Evolutionary conservation across 2,113 vertebrate species (phyloP).

Genomic region (Hemichromis elongatus): DNA sequence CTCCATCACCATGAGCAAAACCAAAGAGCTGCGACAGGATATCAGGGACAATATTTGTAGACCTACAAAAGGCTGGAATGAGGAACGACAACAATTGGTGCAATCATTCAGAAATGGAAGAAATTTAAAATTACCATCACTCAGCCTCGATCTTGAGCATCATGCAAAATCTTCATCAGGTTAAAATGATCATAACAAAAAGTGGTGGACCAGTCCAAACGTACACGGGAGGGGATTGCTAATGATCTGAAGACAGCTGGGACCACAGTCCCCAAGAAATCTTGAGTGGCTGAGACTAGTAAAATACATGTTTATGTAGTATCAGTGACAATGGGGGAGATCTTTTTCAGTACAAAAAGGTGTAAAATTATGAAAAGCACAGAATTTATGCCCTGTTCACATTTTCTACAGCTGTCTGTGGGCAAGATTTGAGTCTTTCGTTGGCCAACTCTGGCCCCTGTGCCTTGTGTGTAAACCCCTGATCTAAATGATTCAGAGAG

Average conservation of each 20-base stretch:
- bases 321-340: not conserved
- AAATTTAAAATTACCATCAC: not conserved
- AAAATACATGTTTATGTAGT: not conserved
- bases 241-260: not conserved
- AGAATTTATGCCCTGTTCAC: not conserved
- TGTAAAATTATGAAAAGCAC: not conserved
- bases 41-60: not conserved
- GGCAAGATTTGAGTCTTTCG: not conserved
- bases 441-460: accelerated
- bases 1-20: accelerated
- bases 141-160: not conserved
- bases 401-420: not conserved
- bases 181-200: not conserved
- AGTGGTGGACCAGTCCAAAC: not conserved
- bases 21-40: not conserved
- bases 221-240: not conserved
- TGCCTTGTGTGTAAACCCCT: not conserved
- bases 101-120: not conserved
- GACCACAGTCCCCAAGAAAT: not conserved
- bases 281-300: not conserved
- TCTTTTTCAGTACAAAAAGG: not conserved
- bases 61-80: not conserved
- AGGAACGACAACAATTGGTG: not conserved
- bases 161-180: not conserved
- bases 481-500: not conserved